phyloP scores from a whole-genome alignment of 1,140 invertebrate genomes.

The Ips typographus region DNA sequence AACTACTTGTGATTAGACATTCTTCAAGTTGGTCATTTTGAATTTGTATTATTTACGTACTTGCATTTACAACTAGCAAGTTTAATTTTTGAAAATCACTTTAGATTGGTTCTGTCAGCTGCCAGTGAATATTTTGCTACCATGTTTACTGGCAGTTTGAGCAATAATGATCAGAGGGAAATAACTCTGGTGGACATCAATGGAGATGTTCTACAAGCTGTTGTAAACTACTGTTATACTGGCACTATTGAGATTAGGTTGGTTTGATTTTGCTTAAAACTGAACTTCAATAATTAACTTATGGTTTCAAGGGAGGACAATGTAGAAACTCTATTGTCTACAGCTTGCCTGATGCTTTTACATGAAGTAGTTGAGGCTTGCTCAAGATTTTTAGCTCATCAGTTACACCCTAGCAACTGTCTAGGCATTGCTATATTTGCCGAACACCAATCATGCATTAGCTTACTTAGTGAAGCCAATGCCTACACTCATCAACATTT shows the following conservation, averaged over 20 bases:
- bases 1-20: too few relatives aligned
- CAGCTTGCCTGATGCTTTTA: conserved; percentile 86
- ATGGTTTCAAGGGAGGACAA: conserved; percentile 67
- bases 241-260: conserved; percentile 69
- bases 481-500: conserved; percentile 78
- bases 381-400: conserved; percentile 85
- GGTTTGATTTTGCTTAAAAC: not conserved
- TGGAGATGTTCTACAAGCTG: conserved; percentile 76
- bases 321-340: conserved; percentile 83
- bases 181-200: conserved; percentile 82
- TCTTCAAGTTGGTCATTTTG: too few relatives aligned
- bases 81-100: conserved; percentile 46
- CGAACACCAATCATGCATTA: conserved; percentile 81
- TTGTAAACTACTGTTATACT: conserved; percentile 89
- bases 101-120: conserved; percentile 79
- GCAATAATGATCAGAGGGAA: conserved; percentile 82
- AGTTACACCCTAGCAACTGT: conserved; percentile 92
- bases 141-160: conserved; percentile 88
- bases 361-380: conserved; percentile 85
- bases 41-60: too few relatives aligned
- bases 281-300: not conserved
- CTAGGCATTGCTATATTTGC: conserved; percentile 91
- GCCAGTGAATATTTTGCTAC: conserved; percentile 93
- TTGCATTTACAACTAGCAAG: conserved; percentile 42
- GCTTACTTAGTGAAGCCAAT: conserved; percentile 76